phyloP scores from a whole-genome alignment of 2,888 invertebrate genomes.

The Dioctria rufipes region DNA sequence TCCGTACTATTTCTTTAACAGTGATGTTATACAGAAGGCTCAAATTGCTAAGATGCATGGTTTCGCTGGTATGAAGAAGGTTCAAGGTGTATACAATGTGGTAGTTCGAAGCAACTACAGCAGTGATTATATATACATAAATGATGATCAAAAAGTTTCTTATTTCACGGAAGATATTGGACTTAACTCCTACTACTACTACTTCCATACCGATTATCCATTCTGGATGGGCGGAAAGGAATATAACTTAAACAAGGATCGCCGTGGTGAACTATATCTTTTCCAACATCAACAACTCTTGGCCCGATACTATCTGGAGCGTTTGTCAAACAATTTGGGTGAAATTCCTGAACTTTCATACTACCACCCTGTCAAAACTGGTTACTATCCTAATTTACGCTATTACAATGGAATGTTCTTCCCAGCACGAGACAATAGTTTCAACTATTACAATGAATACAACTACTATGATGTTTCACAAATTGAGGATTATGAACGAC shows the following conservation, averaged over 20 bases:
- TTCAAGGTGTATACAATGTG: conserved; percentile 68
- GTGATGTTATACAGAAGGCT: conserved; percentile 72
- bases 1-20: conserved; percentile 76
- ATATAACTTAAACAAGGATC: conserved; percentile 72
- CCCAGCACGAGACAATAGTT: conserved; percentile 74
- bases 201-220: conserved; percentile 76
- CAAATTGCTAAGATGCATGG: conserved; percentile 71
- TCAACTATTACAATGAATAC: conserved; percentile 64
- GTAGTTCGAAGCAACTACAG: conserved; percentile 76
- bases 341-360: conserved; percentile 75
- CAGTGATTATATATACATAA: conserved; percentile 72
- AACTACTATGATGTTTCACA: conserved; percentile 64
- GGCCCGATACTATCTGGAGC: conserved; percentile 80
- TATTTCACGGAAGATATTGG: conserved; percentile 83
- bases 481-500: conserved; percentile 68
- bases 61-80: conserved; percentile 67
- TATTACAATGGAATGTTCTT: conserved; percentile 77
- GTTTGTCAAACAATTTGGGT: conserved; percentile 77
- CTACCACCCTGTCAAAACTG: conserved; percentile 71
- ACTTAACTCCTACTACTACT: conserved; percentile 78
- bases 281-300: conserved; percentile 79
- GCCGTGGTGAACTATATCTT: conserved; percentile 78
- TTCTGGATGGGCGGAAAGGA: conserved; percentile 76
- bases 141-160: conserved; percentile 75
- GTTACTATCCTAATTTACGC: conserved; percentile 76